These are phyloP conservation scores for Diachasmimorpha longicaudata DNA, from an alignment of 1,140 invertebrate genomes.

Conservation along the genomic window DNA sequence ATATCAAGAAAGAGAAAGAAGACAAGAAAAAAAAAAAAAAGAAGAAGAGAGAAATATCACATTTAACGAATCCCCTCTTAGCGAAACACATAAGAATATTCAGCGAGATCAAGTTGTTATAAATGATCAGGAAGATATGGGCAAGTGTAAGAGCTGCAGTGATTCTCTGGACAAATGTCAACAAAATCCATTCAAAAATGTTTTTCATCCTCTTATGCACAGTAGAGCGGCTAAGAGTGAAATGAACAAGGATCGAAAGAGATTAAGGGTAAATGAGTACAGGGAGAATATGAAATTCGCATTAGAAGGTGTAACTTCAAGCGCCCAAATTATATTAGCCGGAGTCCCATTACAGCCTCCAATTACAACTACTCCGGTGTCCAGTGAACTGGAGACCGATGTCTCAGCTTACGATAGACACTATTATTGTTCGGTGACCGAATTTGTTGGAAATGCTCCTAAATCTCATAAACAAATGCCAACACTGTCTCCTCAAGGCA, in stretches of 20 bases:
- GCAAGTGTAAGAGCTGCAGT: background rate
- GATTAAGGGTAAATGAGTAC: background rate
- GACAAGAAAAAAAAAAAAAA: background rate
- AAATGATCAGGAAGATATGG: background rate
- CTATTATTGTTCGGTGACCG: conserved; percentile 12
- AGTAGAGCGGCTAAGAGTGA: background rate
- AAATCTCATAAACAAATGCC: background rate
- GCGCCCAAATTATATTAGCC: background rate
- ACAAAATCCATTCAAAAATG: conserved; percentile 34
- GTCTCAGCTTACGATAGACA: background rate
- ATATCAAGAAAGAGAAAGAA: background rate
- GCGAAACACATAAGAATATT: conserved; percentile 30
- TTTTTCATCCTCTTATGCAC: conserved; percentile 15
- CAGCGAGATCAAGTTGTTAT: background rate
- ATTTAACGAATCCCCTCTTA: background rate
- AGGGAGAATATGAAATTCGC: conserved; percentile 14
- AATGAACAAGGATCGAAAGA: background rate
- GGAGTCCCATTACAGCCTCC: conserved; percentile 6
- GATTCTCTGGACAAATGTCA: conserved; percentile 14
- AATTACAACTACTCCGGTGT: background rate
- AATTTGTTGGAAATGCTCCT: background rate
- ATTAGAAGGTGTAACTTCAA: background rate
- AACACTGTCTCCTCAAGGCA: background rate
- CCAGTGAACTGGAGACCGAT: background rate
- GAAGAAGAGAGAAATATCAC: background rate